Conservation (phyloP, 2,113 vertebrate genomes). For the Dasypus novemcinctus region DNA sequence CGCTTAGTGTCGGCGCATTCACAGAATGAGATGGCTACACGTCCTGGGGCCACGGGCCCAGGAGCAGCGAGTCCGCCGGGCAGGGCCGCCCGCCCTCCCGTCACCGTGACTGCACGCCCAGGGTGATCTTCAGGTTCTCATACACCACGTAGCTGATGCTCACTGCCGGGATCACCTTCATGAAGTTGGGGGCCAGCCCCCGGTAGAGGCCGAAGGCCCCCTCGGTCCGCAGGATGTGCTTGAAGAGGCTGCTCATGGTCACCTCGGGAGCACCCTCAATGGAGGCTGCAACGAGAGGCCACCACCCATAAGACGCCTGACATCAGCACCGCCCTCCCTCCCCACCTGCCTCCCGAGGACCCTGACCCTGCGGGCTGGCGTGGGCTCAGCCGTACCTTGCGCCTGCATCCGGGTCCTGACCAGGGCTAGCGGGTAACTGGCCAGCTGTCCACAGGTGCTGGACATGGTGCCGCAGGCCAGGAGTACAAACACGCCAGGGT, state of each 20-base stretch:
- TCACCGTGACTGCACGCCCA: constrained; percentile 95
- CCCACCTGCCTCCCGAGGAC: neutral
- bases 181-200: constrained; percentile 97
- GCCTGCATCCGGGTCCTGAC: constrained; percentile 98
- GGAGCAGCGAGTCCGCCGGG: constrained; percentile 76
- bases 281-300: constrained; percentile 83
- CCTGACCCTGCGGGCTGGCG: neutral
- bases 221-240: constrained; percentile 93
- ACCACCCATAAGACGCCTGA: neutral
- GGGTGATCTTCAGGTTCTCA: constrained; percentile 92
- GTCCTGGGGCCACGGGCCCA: constrained; percentile 74
- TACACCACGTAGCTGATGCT: constrained; percentile 99
- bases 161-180: constrained; percentile 98
- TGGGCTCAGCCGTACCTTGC: constrained; percentile 87
- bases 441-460: constrained; percentile 95
- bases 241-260: constrained; percentile 94
- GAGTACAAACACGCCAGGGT: constrained; percentile 95
- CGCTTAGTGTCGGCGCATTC: constrained; percentile 91
- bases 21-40: constrained; percentile 92
- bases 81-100: neutral
- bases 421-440: constrained; percentile 95
- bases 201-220: constrained; percentile 93
- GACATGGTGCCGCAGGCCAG: constrained; percentile 96
- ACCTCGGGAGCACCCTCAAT: constrained; percentile 89
- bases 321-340: neutral